Percentiles rank a stretch among this genome's conserved stretches.
These are phyloP conservation scores for Microcebus ravelobensis DNA, from an alignment of 2,113 vertebrate genomes.

Conservation along the genomic window DNA sequence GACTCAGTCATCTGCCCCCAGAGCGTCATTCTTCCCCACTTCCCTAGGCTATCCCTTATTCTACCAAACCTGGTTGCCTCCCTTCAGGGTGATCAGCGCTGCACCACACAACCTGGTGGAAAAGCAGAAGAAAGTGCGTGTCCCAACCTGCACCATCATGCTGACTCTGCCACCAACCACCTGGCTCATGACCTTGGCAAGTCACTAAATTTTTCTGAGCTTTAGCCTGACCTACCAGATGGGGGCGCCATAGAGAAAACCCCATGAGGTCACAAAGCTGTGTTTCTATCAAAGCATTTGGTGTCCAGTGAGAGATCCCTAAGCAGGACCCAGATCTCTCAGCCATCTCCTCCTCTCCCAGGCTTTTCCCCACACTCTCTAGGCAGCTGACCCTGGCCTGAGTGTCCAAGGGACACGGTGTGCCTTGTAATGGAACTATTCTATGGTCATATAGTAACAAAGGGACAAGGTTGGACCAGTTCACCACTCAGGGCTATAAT, in stretches of 20 bases:
- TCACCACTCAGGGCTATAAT: background rate
- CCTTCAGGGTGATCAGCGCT: background rate
- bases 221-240: background rate
- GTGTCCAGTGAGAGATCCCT: background rate
- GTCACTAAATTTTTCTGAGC: background rate
- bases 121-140: background rate
- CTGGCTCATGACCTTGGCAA: background rate
- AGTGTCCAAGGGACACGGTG: background rate
- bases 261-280: background rate
- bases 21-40: background rate
- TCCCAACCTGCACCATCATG: background rate
- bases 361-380: background rate
- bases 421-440: background rate
- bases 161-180: background rate
- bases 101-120: background rate
- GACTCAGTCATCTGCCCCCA: background rate
- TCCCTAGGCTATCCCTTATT: background rate
- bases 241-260: background rate
- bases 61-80: background rate
- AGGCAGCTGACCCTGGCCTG: background rate
- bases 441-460: background rate
- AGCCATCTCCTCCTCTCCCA: background rate
- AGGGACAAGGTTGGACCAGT: background rate
- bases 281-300: background rate
- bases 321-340: background rate